Evolutionary conservation across 2,797 vertebrate genomes (phyloP).

Genomic region (Scleropages formosus): DNA sequence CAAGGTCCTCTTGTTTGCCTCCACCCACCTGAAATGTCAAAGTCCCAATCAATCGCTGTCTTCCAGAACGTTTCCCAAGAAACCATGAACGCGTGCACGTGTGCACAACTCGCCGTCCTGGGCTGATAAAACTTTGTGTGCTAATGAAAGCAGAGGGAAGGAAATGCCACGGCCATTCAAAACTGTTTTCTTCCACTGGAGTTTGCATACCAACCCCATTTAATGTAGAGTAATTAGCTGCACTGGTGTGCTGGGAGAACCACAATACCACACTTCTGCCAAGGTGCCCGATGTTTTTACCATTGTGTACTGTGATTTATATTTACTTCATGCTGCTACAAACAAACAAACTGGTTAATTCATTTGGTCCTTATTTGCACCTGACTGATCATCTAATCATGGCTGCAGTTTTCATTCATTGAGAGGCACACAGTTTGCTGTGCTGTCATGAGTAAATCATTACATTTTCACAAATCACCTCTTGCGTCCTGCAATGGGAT

Average conservation of each 20-base stretch:
- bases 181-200: slow-evolving; percentile 3
- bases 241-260: neutral
- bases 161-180: neutral
- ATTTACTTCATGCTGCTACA: no score
- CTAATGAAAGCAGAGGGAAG: neutral
- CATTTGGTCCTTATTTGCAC: no score
- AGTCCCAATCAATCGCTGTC: slow-evolving; percentile 12
- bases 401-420: no score
- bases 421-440: no score
- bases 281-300: no score
- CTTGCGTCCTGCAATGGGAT: no score
- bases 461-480: no score
- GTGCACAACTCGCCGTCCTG: neutral
- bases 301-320: no score
- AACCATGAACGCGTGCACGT: neutral
- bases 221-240: neutral
- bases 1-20: slow-evolving; percentile 5
- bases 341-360: no score
- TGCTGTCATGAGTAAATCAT: no score
- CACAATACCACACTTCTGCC: neutral
- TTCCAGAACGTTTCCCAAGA: neutral
- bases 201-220: neutral
- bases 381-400: no score
- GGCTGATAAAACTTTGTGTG: neutral
- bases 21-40: slow-evolving; percentile 9